phyloP scores from a whole-genome alignment of 1,140 invertebrate species.

The Sitobion miscanthi region DNA sequence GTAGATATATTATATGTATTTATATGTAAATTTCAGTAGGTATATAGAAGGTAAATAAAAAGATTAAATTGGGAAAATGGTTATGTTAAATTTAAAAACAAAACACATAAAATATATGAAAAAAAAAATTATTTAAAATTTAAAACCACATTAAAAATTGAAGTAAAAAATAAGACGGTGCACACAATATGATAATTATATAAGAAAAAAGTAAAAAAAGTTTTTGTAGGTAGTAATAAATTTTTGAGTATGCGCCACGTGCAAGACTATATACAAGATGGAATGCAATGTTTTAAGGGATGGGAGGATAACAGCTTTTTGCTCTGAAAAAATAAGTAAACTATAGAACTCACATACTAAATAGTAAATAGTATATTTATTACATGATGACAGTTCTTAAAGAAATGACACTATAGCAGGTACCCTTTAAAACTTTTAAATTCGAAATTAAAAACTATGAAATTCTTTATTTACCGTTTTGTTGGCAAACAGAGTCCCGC shows the following conservation, averaged over 20 bases:
- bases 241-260: slow-evolving; percentile 1
- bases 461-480: neutral
- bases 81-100: neutral
- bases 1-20: no score
- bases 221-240: neutral
- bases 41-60: no score
- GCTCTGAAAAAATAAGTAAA: neutral
- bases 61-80: neutral
- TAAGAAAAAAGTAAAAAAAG: neutral
- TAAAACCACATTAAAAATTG: neutral
- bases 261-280: neutral
- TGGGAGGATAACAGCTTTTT: neutral
- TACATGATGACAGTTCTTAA: neutral
- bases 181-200: neutral
- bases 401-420: neutral
- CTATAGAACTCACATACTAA: neutral
- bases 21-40: no score
- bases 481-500: neutral
- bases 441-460: neutral
- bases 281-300: neutral
- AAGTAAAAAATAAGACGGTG: neutral
- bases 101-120: neutral
- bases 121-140: neutral
- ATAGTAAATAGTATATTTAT: neutral
- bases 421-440: neutral